These are phyloP conservation scores for Bos indicus DNA, from an alignment of 2,113 vertebrate genomes.

Conservation along the genomic window DNA sequence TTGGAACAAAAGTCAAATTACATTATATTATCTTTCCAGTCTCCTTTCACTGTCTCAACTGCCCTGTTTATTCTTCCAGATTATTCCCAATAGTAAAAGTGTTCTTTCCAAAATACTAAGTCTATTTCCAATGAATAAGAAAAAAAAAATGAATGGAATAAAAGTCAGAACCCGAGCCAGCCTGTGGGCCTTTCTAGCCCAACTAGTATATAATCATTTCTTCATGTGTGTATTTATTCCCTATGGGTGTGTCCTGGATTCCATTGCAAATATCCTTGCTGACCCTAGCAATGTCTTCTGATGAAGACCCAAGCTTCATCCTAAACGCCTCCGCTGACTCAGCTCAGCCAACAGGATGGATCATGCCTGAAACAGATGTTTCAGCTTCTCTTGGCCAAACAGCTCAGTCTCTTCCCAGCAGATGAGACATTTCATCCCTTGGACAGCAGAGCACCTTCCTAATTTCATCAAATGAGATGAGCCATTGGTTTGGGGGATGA, in stretches of 20 bases:
- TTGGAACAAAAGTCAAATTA: background rate
- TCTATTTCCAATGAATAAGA: constrained; percentile 2
- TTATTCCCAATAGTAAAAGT: background rate
- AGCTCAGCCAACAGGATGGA: constrained; percentile 63
- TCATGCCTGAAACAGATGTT: constrained; percentile 72
- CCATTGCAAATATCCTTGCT: constrained; percentile 60
- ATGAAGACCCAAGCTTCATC: constrained; percentile 61
- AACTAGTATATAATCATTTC: constrained; percentile 47
- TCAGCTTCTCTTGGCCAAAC: constrained; percentile 53
- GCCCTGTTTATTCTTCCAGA: background rate
- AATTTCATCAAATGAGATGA: constrained; percentile 45
- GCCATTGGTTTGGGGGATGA: background rate
- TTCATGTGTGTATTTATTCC: constrained; percentile 68
- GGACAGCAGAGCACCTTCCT: constrained; percentile 48
- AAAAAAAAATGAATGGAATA: background rate
- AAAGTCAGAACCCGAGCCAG: background rate
- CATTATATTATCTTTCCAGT: background rate
- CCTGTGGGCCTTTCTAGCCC: background rate
- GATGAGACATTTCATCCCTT: constrained; percentile 41
- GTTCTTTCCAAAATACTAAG: background rate
- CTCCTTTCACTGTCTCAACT: background rate
- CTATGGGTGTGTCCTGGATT: constrained; percentile 64
- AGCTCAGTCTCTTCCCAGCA: constrained; percentile 47
- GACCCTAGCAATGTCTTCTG: constrained; percentile 62
- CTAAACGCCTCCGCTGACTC: constrained; percentile 55